These are phyloP conservation scores for Acrossocheilus wenchowensis DNA, from an alignment of 2,797 vertebrate species.

Conservation along the genomic window DNA sequence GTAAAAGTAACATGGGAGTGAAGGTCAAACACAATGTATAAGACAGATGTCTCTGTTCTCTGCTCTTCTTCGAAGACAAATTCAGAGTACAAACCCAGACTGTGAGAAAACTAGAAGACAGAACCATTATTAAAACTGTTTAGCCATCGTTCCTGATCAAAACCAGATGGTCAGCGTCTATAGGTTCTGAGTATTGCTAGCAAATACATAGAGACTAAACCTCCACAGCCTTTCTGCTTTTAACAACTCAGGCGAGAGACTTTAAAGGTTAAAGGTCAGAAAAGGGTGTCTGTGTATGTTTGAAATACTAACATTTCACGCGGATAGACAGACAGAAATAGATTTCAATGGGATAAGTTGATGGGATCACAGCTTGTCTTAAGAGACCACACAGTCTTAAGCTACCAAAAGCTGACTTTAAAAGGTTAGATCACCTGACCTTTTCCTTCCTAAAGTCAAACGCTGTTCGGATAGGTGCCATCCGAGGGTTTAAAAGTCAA, in stretches of 20 bases:
- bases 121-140: constrained; percentile 41
- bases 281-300: constrained; percentile 44
- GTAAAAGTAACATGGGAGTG: constrained; percentile 45
- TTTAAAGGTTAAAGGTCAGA: constrained; percentile 30
- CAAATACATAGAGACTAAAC: constrained; percentile 36
- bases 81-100: constrained; percentile 28
- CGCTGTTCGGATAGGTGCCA: constrained; percentile 48
- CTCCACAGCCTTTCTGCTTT: constrained; percentile 3
- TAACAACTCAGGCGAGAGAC: constrained; percentile 6
- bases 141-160: constrained; percentile 27
- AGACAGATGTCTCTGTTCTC: constrained; percentile 28
- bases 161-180: constrained; percentile 18
- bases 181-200: constrained; percentile 6
- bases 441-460: constrained; percentile 46
- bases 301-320: constrained; percentile 51
- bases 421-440: constrained; percentile 48
- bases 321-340: constrained; percentile 44
- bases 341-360: constrained; percentile 28
- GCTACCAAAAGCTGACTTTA: constrained; percentile 47
- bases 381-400: constrained; percentile 51
- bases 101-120: constrained; percentile 31
- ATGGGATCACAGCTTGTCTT: constrained; percentile 39
- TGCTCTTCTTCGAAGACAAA: not conserved
- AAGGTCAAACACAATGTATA: constrained; percentile 44
- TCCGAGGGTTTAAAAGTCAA: constrained; percentile 47